phyloP scores from a whole-genome alignment of 2,888 invertebrate species.

The Noctua janthe region DNA sequence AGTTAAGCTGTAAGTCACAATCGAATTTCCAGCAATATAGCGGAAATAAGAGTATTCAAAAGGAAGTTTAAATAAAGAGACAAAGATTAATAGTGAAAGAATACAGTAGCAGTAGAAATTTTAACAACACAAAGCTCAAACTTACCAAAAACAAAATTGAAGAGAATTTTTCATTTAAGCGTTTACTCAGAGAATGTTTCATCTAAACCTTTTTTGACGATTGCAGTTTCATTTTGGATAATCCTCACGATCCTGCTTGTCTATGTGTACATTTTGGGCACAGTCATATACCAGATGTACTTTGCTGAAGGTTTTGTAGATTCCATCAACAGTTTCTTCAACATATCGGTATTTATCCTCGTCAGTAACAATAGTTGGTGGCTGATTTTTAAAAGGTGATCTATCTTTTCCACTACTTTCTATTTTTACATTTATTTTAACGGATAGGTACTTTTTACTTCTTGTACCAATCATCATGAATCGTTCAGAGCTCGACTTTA shows the following conservation, averaged over 20 bases:
- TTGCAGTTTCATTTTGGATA: conserved; percentile 66
- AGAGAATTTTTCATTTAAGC: neutral
- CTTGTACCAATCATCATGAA: neutral
- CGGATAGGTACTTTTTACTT: neutral
- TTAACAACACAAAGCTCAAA: neutral
- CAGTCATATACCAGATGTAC: conserved; percentile 68
- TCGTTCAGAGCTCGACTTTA: no score
- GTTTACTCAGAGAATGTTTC: neutral
- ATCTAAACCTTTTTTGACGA: neutral
- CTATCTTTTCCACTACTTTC: neutral
- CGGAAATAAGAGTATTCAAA: neutral
- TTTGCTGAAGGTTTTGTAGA: conserved; percentile 64
- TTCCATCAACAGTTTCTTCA: conserved; percentile 72
- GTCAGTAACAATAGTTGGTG: conserved; percentile 66
- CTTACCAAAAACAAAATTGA: neutral
- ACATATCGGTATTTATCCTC: conserved; percentile 68
- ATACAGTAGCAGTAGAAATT: neutral
- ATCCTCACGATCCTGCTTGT: conserved; percentile 56
- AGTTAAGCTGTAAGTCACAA: conserved; percentile 57
- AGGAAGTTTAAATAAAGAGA: neutral
- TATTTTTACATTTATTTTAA: neutral
- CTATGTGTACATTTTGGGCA: conserved; percentile 66
- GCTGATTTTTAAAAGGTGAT: conserved; percentile 71
- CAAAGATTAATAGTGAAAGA: neutral
- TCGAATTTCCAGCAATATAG: neutral